These are phyloP conservation scores for Orcinus orca DNA, from an alignment of 2,113 vertebrate genomes.

Conservation along the genomic window DNA sequence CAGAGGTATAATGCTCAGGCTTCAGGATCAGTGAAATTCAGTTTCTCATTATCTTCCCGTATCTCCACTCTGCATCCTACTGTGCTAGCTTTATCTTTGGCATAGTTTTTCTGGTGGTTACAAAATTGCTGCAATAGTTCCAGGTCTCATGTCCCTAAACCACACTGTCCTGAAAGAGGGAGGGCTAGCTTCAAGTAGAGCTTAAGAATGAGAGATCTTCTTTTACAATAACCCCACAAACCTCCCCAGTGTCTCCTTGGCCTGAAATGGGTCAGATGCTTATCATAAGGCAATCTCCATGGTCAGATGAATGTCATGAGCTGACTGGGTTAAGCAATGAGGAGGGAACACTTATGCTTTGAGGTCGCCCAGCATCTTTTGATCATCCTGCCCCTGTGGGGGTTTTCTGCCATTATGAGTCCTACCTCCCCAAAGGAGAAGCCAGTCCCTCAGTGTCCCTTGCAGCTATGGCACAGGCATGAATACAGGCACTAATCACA, in stretches of 20 bases:
- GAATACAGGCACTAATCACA: neutral
- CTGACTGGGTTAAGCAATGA: neutral
- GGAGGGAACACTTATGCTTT: neutral
- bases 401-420: neutral
- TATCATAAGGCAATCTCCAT: neutral
- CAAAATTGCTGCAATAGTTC: neutral
- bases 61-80: neutral
- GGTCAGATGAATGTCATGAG: neutral
- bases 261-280: neutral
- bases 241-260: neutral
- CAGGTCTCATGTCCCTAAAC: neutral
- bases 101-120: neutral
- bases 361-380: neutral
- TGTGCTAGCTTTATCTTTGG: neutral
- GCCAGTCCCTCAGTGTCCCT: neutral
- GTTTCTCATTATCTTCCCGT: neutral
- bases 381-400: neutral
- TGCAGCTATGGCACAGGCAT: neutral
- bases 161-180: neutral
- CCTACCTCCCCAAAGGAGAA: neutral
- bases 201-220: neutral
- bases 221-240: neutral
- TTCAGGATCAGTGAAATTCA: neutral
- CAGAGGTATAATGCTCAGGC: neutral
- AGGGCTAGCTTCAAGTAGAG: neutral